Base-by-base conservation (phyloP, 2,113 vertebrate species). In the Gasterosteus nipponicus region DNA sequence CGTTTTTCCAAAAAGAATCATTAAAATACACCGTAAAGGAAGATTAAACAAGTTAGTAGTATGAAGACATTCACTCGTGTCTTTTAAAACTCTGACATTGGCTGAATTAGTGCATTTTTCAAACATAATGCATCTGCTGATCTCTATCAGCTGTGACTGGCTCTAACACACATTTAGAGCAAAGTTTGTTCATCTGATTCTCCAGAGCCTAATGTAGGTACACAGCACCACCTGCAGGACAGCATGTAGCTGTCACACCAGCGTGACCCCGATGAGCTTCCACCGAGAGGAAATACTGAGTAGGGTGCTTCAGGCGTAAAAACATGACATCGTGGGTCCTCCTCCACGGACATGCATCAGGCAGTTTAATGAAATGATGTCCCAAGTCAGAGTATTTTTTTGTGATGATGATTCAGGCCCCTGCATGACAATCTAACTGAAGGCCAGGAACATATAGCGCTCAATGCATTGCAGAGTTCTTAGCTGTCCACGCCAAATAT, bases 151-250 rank as follows among this genome's bases (percentile, higher is more conserved):
- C n/a, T 33, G 53, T 54, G 60, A 19, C 19, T 56, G 44, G 44
- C 35, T 38, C 35, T 38, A 38, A 7, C 35, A 16, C 44, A 71
- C 44, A 54, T 66, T 29, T 67, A 47, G 31, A 66, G 33, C 10
- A 0, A 2, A n/a, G 31, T 61, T 41, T 12, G 22, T 56, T 47
- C 66, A 3, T 54, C 19, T 53, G 35, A 51, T 6, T 44, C 7
- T 22, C n/a, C 19, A 31, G 31, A 4, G 58, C 22, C 38, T 61
- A 7, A 10, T 35, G 26, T 19, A 42, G 74, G 61, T 70, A 33
- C 86, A 74, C 79, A 84, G 78, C 89, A 2, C 90, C 90, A 81
- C 35, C 90, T 90, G 79, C 78, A 42, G 90, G 90, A 10, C 19
- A 3, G 3, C 14, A 5, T 1, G 6, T n/a, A 49, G 65, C 63